phyloP scores from a whole-genome alignment of 2,113 vertebrate species.

The Myiozetetes cayanensis region DNA sequence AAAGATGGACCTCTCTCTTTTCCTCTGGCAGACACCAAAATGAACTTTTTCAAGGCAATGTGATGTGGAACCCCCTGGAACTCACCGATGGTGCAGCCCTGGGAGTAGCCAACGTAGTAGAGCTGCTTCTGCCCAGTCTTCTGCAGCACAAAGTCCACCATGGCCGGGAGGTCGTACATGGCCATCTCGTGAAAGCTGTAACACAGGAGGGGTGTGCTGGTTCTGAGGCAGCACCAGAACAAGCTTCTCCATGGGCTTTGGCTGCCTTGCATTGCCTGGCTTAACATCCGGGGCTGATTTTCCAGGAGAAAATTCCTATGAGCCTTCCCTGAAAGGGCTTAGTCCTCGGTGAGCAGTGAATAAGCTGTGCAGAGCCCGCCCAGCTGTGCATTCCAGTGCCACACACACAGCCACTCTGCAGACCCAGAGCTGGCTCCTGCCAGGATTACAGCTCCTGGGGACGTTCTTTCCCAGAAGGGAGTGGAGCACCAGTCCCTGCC shows the following conservation, averaged over 20 bases:
- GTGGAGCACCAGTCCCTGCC: neutral
- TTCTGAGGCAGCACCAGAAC: neutral
- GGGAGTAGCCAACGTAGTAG: slow-evolving; percentile 89
- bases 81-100: slow-evolving; percentile 87
- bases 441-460: neutral
- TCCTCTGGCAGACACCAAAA: neutral
- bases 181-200: slow-evolving; percentile 91
- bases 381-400: neutral
- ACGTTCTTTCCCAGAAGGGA: neutral
- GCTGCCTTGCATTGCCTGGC: neutral
- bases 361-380: neutral
- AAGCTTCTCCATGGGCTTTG: neutral
- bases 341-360: neutral
- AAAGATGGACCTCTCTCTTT: neutral
- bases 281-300: neutral
- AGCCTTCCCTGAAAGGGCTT: neutral
- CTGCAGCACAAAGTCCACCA: slow-evolving; percentile 84
- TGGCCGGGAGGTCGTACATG: slow-evolving; percentile 87
- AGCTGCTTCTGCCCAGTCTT: slow-evolving; percentile 83
- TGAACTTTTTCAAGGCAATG: fast-evolving
- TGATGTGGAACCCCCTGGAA: neutral
- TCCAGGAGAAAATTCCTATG: neutral
- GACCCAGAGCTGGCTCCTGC: neutral
- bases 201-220: neutral
- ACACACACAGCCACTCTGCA: neutral